Base-by-base conservation (phyloP, 2,888 invertebrate genomes). In the Agrotis ipsilon region DNA sequence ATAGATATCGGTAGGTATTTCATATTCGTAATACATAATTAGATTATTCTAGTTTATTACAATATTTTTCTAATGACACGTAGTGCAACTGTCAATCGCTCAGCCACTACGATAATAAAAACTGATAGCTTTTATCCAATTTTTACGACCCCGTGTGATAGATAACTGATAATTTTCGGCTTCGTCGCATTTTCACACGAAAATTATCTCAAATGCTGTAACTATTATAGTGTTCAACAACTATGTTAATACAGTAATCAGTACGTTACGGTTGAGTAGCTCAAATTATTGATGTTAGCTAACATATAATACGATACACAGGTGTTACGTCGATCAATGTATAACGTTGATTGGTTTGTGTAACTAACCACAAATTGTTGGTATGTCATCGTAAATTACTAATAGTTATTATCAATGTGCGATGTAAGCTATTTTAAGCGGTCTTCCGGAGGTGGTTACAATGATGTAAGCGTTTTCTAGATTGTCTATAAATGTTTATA, bases 251-350 rank as follows among this genome's bases (percentile, higher is more conserved):
- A 14, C 21, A 46, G 14, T 71, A 57, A 70, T 75, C 39, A 48
- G 24, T 62, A 27, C 39, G 45, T 61, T 61, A 45, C 32, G 48
- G 18, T 9, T 52, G 63, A 72, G 16, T 60, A 32, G 60, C 11
- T 19, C 27, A 45, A 60, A 64, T 73, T 19, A 79, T 68, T 67
- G 63, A 68, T 27, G 73, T 77, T 52, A 24, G 67, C 21, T 61
- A 73, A 79, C 51, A 54, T 49, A 64, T 77, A 57, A 68, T 64
- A 16, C n/a, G 13, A 39, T 39, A 39, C 39, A 39, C 32, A 61
- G 24, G 52, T 64, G 49, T 79, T 73, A 73, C 61, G 67, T 61
- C 18, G 27, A 59, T 58, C 21, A 49, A 59, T 19, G 24, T 71
- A 58, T 66, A 49, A 59, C 58, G 46, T 43, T 60, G 55, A 75